phyloP scores from a whole-genome alignment of 2,113 vertebrate genomes.

The Egretta garzetta region DNA sequence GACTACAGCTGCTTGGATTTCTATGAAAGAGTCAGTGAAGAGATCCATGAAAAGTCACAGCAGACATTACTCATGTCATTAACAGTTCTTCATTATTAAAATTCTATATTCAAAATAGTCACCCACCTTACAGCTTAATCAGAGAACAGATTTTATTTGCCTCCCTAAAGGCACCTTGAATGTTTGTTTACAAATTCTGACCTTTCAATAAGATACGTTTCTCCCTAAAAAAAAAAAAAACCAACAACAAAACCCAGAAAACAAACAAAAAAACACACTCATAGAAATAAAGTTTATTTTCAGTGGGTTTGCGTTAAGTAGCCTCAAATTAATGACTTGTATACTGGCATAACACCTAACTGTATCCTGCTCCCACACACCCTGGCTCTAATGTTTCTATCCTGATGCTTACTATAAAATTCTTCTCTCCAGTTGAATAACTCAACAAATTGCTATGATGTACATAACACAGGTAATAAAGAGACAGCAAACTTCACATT shows the following conservation, averaged over 20 bases:
- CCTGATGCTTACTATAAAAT: not conserved
- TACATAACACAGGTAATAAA: constrained; percentile 34
- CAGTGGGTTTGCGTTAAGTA: not conserved
- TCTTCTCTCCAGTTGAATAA: not conserved
- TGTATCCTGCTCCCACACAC: not conserved
- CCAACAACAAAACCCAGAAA: too few species aligned
- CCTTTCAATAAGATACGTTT: not conserved
- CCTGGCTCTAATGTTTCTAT: not conserved
- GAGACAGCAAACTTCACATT: not conserved
- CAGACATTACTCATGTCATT: not conserved
- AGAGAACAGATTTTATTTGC: not conserved
- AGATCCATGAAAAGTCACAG: not conserved
- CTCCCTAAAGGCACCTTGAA: not conserved
- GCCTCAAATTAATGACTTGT: constrained; percentile 1
- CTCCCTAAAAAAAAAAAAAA: not conserved
- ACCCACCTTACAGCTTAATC: not conserved
- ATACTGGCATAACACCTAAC: not conserved
- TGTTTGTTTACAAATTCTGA: not conserved
- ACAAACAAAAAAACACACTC: not conserved
- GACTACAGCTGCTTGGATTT: not conserved
- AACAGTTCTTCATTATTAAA: not conserved
- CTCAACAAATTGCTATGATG: not conserved
- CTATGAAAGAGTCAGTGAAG: not conserved
- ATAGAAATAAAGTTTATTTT: not conserved
- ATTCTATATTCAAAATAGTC: not conserved